These are phyloP conservation scores for Argyresthia goedartella DNA, from an alignment of 2,888 invertebrate species.

Conservation along the genomic window DNA sequence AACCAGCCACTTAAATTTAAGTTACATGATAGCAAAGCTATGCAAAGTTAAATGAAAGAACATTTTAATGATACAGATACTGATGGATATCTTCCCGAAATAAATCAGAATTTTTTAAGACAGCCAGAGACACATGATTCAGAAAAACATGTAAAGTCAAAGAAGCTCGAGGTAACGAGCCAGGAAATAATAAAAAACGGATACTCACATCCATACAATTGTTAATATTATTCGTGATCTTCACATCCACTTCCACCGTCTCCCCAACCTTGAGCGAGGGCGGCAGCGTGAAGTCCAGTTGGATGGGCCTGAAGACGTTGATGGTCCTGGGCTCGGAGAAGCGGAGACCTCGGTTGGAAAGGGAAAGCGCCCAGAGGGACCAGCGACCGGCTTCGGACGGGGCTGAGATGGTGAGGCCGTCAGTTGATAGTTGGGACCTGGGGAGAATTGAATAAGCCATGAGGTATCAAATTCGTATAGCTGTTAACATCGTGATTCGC, in stretches of 20 bases:
- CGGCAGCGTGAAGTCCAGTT: conserved; percentile 73
- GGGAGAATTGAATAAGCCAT: conserved; percentile 5
- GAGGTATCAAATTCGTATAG: no score
- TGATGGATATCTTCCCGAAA: no score
- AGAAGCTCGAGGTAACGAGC: no score
- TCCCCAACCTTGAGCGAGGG: conserved; percentile 73
- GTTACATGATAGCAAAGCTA: no score
- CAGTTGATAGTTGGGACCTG: conserved; percentile 70
- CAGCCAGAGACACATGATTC: no score
- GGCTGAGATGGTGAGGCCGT: conserved; percentile 69
- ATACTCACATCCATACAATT: conserved; percentile 78
- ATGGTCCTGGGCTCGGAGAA: conserved; percentile 73
- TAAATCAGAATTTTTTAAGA: no score
- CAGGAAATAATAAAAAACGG: no score
- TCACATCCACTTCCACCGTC: conserved; percentile 76
- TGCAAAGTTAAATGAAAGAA: no score
- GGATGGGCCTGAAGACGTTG: conserved; percentile 73
- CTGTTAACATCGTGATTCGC: no score
- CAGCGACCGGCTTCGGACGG: conserved; percentile 75
- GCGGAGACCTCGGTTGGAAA: conserved; percentile 60
- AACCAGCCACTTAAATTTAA: no score
- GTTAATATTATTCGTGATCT: conserved; percentile 76
- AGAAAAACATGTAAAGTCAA: no score
- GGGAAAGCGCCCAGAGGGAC: conserved; percentile 74
- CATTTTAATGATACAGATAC: no score